A percentile compares a stretch with the other conserved stretches of the same genome.
Conservation (phyloP, 2,888 invertebrate species). For the Nomada ferruginata region DNA sequence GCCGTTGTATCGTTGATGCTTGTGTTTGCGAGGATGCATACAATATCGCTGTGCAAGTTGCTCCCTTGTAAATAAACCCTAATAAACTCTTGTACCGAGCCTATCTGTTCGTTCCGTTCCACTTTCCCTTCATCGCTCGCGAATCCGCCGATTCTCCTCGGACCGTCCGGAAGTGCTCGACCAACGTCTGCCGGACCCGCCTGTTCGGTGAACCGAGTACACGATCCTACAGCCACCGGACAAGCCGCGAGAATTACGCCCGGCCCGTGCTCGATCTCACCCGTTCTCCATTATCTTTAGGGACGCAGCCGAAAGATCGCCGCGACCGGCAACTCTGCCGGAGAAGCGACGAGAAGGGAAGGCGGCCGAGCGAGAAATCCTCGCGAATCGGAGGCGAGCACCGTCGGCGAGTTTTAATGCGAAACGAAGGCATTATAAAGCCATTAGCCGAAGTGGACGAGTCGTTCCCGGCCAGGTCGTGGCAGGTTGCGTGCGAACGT, state of each 20-base stretch:
- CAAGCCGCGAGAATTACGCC: background rate
- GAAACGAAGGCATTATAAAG: constrained; percentile 83
- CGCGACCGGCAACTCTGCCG: background rate
- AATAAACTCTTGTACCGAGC: constrained; percentile 80
- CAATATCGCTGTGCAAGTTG: constrained; percentile 78
- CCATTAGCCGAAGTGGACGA: constrained; percentile 76
- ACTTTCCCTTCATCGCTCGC: background rate
- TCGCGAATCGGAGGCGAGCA: constrained; percentile 46
- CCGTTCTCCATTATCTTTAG: too few relatives aligned
- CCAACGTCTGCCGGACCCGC: too few relatives aligned
- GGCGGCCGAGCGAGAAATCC: constrained; percentile 3
- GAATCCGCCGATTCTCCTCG: background rate
- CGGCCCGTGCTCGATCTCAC: too few relatives aligned
- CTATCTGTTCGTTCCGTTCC: constrained; percentile 45
- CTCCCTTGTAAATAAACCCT: constrained; percentile 80
- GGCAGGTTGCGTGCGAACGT: constrained; percentile 77
- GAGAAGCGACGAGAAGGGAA: background rate
- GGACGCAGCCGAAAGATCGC: too few relatives aligned
- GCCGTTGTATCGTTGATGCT: constrained; percentile 81
- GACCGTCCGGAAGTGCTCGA: constrained; percentile 52
- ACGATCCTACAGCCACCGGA: constrained; percentile 52
- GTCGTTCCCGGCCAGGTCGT: constrained; percentile 48
- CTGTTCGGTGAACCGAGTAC: constrained; percentile 74
- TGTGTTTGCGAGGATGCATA: constrained; percentile 78
- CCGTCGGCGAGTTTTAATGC: constrained; percentile 76